Evolutionary conservation across 2,113 vertebrate genomes (phyloP).

Genomic region (Crocuta crocuta): DNA sequence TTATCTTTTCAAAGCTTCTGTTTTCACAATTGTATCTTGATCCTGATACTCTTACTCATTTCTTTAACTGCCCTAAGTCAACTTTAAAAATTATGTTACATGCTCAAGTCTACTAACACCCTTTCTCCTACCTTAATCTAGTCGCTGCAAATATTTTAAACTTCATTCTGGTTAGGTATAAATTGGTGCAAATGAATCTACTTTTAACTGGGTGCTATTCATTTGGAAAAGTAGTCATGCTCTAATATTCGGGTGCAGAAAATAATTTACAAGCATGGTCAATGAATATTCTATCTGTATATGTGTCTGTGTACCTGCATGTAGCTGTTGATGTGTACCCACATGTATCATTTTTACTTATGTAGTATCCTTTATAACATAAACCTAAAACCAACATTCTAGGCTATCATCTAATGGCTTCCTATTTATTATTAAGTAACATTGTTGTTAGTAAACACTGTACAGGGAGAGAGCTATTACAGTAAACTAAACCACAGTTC

Average conservation of each 20-base stretch:
- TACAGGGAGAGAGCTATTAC: neutral
- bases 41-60: neutral
- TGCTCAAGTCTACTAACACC: neutral
- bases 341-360: slow-evolving; percentile 29
- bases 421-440: slow-evolving; percentile 30
- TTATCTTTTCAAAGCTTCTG: slow-evolving; percentile 16
- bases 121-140: neutral
- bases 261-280: neutral
- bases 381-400: neutral
- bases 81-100: neutral
- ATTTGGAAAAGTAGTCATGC: neutral
- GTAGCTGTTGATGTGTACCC: neutral
- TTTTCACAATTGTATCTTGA: neutral
- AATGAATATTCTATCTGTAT: neutral
- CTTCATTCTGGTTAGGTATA: neutral
- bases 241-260: slow-evolving; percentile 6
- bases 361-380: neutral
- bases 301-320: neutral
- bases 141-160: slow-evolving; percentile 17
- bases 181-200: neutral
- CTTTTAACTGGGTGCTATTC: neutral
- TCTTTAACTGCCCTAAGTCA: slow-evolving; percentile 5
- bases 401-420: neutral
- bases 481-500: slow-evolving; percentile 1
- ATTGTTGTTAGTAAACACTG: slow-evolving; percentile 43